These are phyloP conservation scores for Ophiothrix spiculata DNA, from an alignment of 35 echinoderm and acorn worm genomes.

Conservation along the genomic window DNA sequence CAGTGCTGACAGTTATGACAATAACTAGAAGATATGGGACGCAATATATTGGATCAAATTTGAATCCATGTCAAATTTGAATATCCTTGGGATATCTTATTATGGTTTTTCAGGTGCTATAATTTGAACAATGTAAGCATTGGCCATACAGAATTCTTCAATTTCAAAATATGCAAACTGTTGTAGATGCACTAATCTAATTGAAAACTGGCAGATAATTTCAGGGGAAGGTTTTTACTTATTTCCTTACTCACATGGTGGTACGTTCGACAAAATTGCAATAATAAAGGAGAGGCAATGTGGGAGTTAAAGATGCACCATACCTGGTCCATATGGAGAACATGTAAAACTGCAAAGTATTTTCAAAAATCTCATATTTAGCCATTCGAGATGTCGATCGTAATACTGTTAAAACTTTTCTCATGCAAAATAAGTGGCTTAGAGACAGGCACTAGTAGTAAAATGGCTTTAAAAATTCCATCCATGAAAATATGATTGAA, in stretches of 20 bases:
- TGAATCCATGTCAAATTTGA: neutral
- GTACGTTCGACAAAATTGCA: neutral
- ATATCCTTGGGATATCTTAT: neutral
- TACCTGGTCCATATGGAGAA: neutral
- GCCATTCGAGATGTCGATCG: no score
- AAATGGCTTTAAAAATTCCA: no score
- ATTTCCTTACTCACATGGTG: neutral
- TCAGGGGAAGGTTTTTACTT: neutral
- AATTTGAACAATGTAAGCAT: neutral
- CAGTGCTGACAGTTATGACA: neutral
- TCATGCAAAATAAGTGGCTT: no score
- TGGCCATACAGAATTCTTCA: neutral
- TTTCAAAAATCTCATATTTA: neutral
- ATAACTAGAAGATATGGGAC: conserved; percentile 1
- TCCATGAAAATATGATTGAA: no score
- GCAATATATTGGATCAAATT: neutral
- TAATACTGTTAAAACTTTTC: no score
- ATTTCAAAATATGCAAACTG: neutral
- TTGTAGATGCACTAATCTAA: neutral
- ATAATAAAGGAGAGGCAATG: neutral
- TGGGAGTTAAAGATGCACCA: neutral
- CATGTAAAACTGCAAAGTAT: neutral
- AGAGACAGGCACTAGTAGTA: no score
- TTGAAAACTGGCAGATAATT: neutral
- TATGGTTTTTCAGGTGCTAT: neutral